Percentiles rank a stretch among this genome's conserved stretches.
These are phyloP conservation scores for Nothoprocta perdicaria DNA, from an alignment of 2,113 vertebrate species.

Conservation along the genomic window DNA sequence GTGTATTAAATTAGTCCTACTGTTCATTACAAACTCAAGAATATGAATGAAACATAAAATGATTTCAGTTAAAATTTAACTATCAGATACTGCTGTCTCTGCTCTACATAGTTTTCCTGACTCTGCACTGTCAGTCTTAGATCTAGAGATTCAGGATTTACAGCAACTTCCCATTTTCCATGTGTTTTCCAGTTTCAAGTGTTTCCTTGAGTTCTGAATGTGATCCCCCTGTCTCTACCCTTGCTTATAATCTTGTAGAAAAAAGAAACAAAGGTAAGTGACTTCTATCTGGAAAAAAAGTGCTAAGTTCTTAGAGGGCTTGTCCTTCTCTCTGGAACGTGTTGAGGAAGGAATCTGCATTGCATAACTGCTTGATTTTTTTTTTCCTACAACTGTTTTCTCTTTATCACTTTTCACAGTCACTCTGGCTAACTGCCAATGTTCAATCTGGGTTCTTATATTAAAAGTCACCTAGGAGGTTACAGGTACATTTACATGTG, in stretches of 20 bases:
- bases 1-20: not conserved
- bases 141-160: not conserved
- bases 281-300: not conserved
- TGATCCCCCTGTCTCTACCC: not conserved
- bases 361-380: not conserved
- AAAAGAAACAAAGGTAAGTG: not conserved
- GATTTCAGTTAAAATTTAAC: not conserved
- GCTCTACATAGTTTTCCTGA: not conserved
- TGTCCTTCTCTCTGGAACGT: not conserved
- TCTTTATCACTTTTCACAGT: not conserved
- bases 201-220: not conserved
- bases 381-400: not conserved
- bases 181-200: too few species aligned
- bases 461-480: not conserved
- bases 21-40: not conserved
- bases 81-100: not conserved
- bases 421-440: not conserved
- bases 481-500: not conserved
- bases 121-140: not conserved
- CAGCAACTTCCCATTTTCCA: not conserved
- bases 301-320: not conserved
- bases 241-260: not conserved
- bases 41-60: not conserved
- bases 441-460: not conserved
- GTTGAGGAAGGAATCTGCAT: not conserved